phyloP scores from a whole-genome alignment of 1,140 invertebrate genomes.

The Propsilocerus akamusi region DNA sequence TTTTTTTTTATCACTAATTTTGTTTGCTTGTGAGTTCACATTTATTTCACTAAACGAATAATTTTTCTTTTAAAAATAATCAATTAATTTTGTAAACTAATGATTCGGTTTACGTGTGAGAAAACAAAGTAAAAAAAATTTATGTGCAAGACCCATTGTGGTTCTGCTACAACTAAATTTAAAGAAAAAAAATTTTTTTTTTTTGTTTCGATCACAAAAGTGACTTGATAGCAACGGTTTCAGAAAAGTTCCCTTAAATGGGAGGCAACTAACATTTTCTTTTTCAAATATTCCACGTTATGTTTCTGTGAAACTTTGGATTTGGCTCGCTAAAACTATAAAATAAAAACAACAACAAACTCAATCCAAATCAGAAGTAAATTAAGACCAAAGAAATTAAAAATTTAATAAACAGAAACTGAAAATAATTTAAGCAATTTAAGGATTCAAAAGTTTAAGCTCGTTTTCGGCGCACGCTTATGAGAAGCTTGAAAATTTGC shows the following conservation, averaged over 20 bases:
- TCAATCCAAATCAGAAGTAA: neutral
- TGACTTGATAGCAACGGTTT: neutral
- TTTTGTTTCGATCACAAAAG: neutral
- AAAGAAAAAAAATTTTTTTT: slow-evolving; percentile 1
- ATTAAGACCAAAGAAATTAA: neutral
- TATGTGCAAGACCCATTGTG: too few relatives aligned
- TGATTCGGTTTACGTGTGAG: too few relatives aligned
- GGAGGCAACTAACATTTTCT: neutral
- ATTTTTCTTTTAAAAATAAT: too few relatives aligned
- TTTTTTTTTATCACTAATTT: too few relatives aligned
- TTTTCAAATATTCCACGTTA: neutral
- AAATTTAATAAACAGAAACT: neutral
- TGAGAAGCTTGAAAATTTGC: too few relatives aligned
- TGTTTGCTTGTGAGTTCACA: too few relatives aligned
- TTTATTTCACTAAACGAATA: too few relatives aligned
- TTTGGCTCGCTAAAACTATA: neutral
- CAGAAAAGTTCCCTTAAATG: neutral
- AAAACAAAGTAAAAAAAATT: too few relatives aligned
- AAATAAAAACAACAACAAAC: neutral
- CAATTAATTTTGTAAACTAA: too few relatives aligned
- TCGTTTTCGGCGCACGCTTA: neutral
- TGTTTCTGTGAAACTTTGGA: neutral
- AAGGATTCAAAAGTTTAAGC: neutral
- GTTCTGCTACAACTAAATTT: too few relatives aligned
- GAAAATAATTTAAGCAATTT: neutral